These are phyloP conservation scores for Petrocephalus microphthalmus DNA, from an alignment of 2,113 vertebrate species.

Conservation along the genomic window DNA sequence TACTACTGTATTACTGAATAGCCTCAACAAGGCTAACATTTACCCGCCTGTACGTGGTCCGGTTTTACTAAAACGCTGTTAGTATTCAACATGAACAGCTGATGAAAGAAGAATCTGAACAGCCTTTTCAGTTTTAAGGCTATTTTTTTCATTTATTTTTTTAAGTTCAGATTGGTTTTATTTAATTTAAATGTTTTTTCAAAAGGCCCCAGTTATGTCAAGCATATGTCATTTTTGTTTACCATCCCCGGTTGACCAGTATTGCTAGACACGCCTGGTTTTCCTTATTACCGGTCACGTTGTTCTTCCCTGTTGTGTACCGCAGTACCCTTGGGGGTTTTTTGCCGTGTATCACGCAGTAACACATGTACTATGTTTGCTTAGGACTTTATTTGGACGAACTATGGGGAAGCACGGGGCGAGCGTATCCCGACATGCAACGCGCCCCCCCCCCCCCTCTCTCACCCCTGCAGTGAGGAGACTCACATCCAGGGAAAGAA, in stretches of 20 bases:
- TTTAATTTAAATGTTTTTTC: not conserved
- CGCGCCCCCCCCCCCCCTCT: conserved; percentile 41
- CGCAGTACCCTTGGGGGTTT: not conserved
- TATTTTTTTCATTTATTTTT: not conserved
- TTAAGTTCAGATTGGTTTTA: not conserved
- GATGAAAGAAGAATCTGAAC: not conserved
- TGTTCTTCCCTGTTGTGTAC: not conserved
- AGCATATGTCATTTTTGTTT: not conserved
- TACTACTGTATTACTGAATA: not conserved
- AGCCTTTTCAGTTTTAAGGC: not conserved
- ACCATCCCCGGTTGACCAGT: not conserved
- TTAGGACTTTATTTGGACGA: conserved; percentile 21
- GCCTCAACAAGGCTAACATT: not conserved
- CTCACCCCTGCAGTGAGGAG: conserved; percentile 44
- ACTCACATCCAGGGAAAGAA: conserved; percentile 49
- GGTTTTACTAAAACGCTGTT: not conserved
- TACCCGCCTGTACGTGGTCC: not conserved
- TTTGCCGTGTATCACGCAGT: not conserved
- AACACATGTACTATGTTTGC: not conserved
- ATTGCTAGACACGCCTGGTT: not conserved
- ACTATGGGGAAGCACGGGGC: conserved; percentile 23
- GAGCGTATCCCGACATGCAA: conserved; percentile 57
- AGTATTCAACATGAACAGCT: not conserved
- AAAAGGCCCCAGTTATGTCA: not conserved
- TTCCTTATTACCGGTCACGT: not conserved